Evolutionary conservation across 1,140 invertebrate species (phyloP).

Genomic region (Macrocentrus cingulum): DNA sequence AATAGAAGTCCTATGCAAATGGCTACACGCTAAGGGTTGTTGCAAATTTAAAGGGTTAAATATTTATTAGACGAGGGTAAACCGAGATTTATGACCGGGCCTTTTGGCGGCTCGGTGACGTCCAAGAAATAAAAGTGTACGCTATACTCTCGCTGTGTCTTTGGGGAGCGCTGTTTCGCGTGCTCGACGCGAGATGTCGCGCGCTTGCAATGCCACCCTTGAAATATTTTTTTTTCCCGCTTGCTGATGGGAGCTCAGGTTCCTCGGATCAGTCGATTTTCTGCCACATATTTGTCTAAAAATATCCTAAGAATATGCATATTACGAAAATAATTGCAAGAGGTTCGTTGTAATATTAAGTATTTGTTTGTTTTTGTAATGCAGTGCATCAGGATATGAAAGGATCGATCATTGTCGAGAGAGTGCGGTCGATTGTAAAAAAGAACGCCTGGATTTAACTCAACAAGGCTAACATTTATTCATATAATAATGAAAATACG

Average conservation of each 20-base stretch:
- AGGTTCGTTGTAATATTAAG: background rate
- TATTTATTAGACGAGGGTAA: conserved; percentile 59
- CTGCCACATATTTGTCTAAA: background rate
- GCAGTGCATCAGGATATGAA: conserved; percentile 6
- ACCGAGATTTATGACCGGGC: conserved; percentile 55
- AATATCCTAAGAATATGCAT: background rate
- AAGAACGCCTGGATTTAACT: conserved; percentile 49
- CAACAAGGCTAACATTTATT: conserved; percentile 62
- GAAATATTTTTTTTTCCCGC: too few species aligned
- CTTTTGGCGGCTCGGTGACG: conserved; percentile 20
- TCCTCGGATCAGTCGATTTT: conserved; percentile 14
- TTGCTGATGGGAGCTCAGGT: too few species aligned
- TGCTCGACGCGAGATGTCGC: too few species aligned
- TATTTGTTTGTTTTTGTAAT: background rate
- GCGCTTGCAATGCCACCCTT: too few species aligned
- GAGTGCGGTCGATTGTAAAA: conserved; percentile 17
- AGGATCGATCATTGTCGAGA: conserved; percentile 6
- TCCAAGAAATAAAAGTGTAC: conserved; percentile 3
- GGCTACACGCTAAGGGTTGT: conserved; percentile 58
- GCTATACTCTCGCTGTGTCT: too few species aligned
- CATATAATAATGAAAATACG: conserved; percentile 59
- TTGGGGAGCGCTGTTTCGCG: too few species aligned
- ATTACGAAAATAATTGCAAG: background rate
- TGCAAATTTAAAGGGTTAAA: conserved; percentile 62
- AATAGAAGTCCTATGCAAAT: conserved; percentile 66